These are phyloP conservation scores for Patiria miniata DNA, from an alignment of 35 echinoderm and acorn worm species.

Conservation along the genomic window DNA sequence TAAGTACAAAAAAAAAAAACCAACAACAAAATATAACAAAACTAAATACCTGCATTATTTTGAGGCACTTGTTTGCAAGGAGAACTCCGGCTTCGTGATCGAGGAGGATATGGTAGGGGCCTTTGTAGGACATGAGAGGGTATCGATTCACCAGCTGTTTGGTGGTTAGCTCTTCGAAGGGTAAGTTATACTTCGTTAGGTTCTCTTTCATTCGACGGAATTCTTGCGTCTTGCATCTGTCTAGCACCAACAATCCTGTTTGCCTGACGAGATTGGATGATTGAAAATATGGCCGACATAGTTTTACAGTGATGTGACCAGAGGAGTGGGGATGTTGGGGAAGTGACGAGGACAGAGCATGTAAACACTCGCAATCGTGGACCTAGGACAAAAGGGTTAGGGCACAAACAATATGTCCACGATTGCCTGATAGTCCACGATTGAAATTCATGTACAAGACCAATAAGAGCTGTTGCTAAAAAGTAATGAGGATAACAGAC, in stretches of 20 bases:
- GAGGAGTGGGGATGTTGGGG: no score
- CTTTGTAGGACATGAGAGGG: background rate
- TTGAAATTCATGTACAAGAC: no score
- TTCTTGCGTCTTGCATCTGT: background rate
- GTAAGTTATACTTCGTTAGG: background rate
- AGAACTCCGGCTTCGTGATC: slow-evolving; percentile 14
- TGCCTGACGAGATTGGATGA: background rate
- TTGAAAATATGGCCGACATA: background rate
- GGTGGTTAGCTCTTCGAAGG: background rate
- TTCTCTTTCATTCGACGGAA: background rate
- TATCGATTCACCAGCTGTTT: background rate
- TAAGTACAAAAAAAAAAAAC: background rate
- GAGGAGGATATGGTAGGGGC: background rate
- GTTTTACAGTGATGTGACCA: no score
- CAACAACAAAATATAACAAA: background rate
- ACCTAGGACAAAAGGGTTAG: no score
- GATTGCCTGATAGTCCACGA: no score
- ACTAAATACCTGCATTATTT: background rate
- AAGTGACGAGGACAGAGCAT: no score
- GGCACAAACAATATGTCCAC: no score
- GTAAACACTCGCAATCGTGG: no score
- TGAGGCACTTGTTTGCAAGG: slow-evolving; percentile 10
- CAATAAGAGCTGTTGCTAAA: no score
- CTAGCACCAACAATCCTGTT: slow-evolving; percentile 14
- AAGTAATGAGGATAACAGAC: no score